A percentile compares a stretch with the other conserved stretches of the same genome.
Evolutionary conservation across 2,797 vertebrate species (phyloP).

Genomic region (Melanotaenia boesemani): DNA sequence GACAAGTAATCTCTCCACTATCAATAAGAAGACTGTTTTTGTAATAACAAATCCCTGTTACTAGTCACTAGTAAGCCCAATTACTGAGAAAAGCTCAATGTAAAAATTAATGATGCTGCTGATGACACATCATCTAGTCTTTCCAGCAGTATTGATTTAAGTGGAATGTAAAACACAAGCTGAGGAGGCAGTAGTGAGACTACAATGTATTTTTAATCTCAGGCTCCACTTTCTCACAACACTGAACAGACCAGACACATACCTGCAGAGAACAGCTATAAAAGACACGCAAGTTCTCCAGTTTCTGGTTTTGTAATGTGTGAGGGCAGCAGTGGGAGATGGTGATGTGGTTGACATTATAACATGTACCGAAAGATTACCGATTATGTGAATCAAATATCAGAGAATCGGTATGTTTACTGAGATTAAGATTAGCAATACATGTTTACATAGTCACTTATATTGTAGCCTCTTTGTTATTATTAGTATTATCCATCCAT

Average conservation of each 20-base stretch:
- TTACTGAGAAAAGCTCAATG: neutral
- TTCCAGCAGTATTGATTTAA: conserved; percentile 50
- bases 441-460: neutral
- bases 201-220: conserved; percentile 58
- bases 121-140: conserved; percentile 18
- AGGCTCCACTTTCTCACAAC: conserved; percentile 27
- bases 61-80: conserved; percentile 19
- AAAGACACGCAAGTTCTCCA: neutral
- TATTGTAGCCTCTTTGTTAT: neutral
- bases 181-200: conserved; percentile 16
- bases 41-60: neutral
- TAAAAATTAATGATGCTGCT: conserved; percentile 18
- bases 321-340: neutral
- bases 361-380: neutral
- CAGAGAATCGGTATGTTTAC: neutral
- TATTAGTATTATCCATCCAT: neutral
- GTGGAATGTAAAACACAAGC: conserved; percentile 46
- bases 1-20: neutral
- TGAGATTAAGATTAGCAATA: neutral
- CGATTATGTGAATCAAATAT: neutral
- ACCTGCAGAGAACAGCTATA: neutral
- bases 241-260: conserved; percentile 12
- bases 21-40: conserved; percentile 11
- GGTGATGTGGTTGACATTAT: neutral
- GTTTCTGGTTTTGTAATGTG: neutral